A percentile compares a stretch with the other conserved stretches of the same genome.
Evolutionary conservation across 2,888 invertebrate species (phyloP).

Genomic region (Chrysotoxum bicinctum): DNA sequence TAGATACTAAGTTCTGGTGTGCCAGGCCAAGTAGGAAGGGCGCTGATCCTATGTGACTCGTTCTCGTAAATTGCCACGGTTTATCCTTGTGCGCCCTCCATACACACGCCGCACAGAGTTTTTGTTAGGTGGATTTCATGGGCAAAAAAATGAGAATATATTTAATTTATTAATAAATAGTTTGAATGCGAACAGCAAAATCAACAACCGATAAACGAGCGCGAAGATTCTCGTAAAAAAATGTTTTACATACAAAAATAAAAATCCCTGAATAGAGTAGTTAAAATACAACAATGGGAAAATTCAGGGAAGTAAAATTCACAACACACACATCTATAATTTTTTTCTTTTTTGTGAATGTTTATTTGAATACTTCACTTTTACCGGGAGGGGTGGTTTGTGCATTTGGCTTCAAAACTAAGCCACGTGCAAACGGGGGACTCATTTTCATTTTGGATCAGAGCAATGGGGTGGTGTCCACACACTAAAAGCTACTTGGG

Average conservation of each 20-base stretch:
- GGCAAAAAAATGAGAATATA: conserved; percentile 9
- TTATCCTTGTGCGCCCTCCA: neutral
- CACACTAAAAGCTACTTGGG: conserved; percentile 2
- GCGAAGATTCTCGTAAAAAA: conserved; percentile 29
- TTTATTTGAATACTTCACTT: conserved; percentile 28
- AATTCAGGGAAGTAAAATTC: conserved; percentile 17
- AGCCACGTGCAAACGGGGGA: conserved; percentile 17
- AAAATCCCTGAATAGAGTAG: neutral
- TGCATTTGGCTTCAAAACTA: conserved; percentile 17
- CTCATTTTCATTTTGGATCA: neutral
- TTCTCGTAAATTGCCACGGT: conserved; percentile 44
- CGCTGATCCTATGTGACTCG: conserved; percentile 35
- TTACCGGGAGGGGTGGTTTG: neutral
- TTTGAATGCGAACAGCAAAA: conserved; percentile 61
- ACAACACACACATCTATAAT: neutral
- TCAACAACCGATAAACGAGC: conserved; percentile 65
- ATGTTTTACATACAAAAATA: conserved; percentile 1
- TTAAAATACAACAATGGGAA: neutral
- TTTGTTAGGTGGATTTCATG: conserved; percentile 32
- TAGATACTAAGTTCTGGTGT: neutral
- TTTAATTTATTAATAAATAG: conserved; percentile 69
- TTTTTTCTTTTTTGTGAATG: conserved; percentile 1
- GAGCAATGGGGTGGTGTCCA: neutral
- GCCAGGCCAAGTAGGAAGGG: neutral
- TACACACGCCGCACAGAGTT: neutral